Conservation (phyloP, 35 echinoderm and acorn worm species). For the Apostichopus japonicus region DNA sequence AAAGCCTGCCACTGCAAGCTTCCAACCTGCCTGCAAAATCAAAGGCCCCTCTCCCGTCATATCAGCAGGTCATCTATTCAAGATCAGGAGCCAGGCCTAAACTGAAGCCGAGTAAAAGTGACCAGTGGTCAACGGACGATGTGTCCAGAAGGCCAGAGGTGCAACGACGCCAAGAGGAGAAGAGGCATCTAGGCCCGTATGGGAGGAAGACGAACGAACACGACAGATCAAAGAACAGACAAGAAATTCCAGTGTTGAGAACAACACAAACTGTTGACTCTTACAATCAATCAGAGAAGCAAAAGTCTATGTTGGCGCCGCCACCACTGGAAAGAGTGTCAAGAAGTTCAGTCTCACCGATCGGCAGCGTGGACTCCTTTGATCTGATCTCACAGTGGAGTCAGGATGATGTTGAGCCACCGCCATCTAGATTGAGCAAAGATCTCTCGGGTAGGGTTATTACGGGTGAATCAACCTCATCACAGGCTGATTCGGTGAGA, state of each 20-base stretch:
- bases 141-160: neutral
- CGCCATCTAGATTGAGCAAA: constrained; percentile 28
- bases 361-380: constrained; percentile 14
- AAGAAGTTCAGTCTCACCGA: neutral
- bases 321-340: neutral
- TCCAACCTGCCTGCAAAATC: neutral
- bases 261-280: neutral
- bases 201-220: neutral
- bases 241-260: neutral
- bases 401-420: constrained; percentile 36
- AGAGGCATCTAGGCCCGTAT: neutral
- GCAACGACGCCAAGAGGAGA: neutral
- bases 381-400: constrained; percentile 48
- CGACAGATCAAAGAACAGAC: neutral
- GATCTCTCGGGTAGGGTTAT: neutral
- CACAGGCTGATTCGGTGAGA: neutral
- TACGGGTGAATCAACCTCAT: neutral
- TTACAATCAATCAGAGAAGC: neutral
- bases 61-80: constrained; percentile 25
- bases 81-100: constrained; percentile 33
- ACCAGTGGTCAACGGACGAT: neutral
- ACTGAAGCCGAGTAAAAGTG: constrained; percentile 30
- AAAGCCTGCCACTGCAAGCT: neutral
- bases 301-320: neutral
- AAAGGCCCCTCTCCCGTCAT: constrained; percentile 27